Evolutionary conservation across 53 echinoderm and acorn worm species (phyloP).

Genomic region (Arbacia lixula): DNA sequence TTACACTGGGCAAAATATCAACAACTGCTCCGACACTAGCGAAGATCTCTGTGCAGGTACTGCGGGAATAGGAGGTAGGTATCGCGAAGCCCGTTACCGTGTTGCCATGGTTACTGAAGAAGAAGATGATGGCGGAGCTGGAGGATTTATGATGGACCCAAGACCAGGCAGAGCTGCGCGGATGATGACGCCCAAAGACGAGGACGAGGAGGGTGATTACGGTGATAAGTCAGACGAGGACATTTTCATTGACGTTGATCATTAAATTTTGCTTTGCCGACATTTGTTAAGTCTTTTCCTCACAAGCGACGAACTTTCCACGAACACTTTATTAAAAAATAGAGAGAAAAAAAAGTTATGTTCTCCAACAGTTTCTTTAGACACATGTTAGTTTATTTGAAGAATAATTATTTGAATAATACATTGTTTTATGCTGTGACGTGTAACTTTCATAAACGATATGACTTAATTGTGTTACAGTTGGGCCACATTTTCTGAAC

Average conservation of each 20-base stretch:
- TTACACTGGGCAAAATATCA: neutral
- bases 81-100: neutral
- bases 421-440: no score
- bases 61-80: neutral
- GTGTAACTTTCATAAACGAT: no score
- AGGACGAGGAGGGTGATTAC: neutral
- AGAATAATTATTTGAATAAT: no score
- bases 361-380: no score
- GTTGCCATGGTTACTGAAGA: neutral
- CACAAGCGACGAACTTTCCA: no score
- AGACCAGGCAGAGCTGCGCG: neutral
- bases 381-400: no score
- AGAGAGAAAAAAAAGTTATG: no score
- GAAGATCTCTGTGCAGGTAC: neutral
- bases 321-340: no score
- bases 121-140: neutral
- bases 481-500: no score
- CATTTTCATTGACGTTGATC: neutral
- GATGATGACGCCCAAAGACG: neutral
- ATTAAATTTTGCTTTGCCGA: no score
- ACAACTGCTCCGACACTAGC: constrained; percentile 7
- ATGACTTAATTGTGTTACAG: no score
- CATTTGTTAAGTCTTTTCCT: no score
- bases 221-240: neutral
- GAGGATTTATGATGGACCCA: neutral